These are phyloP conservation scores for Troglohyphantes excavatus DNA, from an alignment of 2,888 invertebrate species.

Conservation along the genomic window DNA sequence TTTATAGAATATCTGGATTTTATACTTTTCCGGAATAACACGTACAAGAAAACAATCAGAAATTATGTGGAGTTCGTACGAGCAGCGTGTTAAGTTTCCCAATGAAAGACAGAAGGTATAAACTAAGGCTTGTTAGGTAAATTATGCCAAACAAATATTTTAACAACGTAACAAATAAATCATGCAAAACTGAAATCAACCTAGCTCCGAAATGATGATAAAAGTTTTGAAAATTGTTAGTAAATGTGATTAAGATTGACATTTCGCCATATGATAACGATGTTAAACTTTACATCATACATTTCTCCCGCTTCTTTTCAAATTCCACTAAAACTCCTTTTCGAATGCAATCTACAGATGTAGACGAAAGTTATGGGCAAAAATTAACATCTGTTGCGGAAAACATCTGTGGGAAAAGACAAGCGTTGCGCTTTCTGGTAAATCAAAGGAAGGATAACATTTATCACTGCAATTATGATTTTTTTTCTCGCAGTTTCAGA, in stretches of 20 bases:
- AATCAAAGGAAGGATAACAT: not conserved
- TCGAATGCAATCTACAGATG: not conserved
- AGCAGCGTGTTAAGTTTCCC: too few relatives aligned
- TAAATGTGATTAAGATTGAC: not conserved
- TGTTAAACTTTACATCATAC: not conserved
- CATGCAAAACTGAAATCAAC: too few relatives aligned
- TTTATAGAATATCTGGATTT: too few relatives aligned
- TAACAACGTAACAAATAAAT: too few relatives aligned
- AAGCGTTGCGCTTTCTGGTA: not conserved
- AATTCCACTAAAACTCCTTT: not conserved
- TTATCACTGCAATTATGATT: not conserved
- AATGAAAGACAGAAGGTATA: too few relatives aligned
- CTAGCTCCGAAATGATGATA: too few relatives aligned
- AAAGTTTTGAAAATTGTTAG: too few relatives aligned
- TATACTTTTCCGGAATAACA: too few relatives aligned
- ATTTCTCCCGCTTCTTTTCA: not conserved
- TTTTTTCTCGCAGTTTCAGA: not conserved
- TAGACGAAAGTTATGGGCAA: not conserved
- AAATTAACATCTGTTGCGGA: constrained; percentile 8
- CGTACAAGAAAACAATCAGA: too few relatives aligned
- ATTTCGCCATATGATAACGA: not conserved
- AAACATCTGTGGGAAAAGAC: constrained; percentile 29
- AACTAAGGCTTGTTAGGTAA: too few relatives aligned
- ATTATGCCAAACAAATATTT: too few relatives aligned
- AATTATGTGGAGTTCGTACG: too few relatives aligned